These are phyloP conservation scores for Trematocara caparti DNA, from an alignment of 2,797 vertebrate genomes.

Conservation along the genomic window DNA sequence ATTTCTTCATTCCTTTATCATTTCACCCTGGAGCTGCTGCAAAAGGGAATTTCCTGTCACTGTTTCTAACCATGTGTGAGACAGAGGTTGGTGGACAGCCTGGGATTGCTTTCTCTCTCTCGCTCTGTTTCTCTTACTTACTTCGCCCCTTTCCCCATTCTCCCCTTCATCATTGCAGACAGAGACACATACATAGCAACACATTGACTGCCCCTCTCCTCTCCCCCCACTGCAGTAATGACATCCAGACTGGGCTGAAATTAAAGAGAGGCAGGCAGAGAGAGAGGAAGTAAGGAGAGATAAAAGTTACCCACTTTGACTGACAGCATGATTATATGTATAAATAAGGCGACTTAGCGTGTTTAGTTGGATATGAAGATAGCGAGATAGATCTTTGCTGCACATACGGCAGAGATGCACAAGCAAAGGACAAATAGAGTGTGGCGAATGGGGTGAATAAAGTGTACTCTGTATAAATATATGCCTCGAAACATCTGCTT, in stretches of 20 bases:
- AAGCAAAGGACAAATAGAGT: constrained; percentile 53
- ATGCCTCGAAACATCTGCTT: constrained; percentile 83
- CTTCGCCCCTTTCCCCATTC: constrained; percentile 23
- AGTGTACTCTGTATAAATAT: constrained; percentile 75
- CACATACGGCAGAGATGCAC: constrained; percentile 30
- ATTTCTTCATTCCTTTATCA: constrained; percentile 79
- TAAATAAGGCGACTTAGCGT: constrained; percentile 69
- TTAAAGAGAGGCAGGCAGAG: constrained; percentile 65
- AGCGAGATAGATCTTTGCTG: constrained; percentile 41
- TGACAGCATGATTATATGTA: constrained; percentile 75
- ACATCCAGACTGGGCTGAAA: constrained; percentile 79
- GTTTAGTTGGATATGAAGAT: constrained; percentile 71
- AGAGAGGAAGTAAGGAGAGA: constrained; percentile 70
- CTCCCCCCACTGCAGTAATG: constrained; percentile 67
- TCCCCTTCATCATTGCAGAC: constrained; percentile 63
- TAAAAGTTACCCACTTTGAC: constrained; percentile 72
- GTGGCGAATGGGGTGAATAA: constrained; percentile 63
- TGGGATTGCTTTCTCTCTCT: constrained; percentile 55
- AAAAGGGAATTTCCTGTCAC: constrained; percentile 82
- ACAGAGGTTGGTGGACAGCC: constrained; percentile 74
- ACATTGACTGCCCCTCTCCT: constrained; percentile 61
- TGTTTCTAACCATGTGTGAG: constrained; percentile 80
- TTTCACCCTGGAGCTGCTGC: constrained; percentile 78
- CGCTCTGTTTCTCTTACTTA: constrained; percentile 38
- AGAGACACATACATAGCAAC: constrained; percentile 77